Conservation (phyloP, 1,140 invertebrate species). For the Parapsyche elsis region DNA sequence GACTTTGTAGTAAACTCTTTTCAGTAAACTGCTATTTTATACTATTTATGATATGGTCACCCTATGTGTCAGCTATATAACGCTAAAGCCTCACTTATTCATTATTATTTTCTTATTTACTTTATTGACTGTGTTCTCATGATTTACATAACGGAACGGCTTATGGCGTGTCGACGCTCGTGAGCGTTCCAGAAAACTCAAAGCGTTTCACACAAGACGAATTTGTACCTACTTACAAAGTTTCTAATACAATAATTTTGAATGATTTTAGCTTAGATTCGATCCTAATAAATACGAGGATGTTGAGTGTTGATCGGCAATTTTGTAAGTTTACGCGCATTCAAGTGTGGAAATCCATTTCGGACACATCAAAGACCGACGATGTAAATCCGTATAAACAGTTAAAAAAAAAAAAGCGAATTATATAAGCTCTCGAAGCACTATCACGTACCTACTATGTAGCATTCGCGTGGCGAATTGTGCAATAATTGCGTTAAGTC, state of each 20-base stretch:
- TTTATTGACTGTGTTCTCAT: conserved; percentile 23
- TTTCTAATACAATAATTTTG: neutral
- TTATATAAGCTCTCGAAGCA: neutral
- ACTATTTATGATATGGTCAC: too few relatives aligned
- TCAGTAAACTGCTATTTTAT: too few relatives aligned
- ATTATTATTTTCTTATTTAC: conserved; percentile 31
- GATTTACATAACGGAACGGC: conserved; percentile 28
- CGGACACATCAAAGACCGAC: neutral
- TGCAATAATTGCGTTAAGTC: neutral
- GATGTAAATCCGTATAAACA: neutral
- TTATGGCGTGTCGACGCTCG: conserved; percentile 11
- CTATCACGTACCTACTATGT: neutral
- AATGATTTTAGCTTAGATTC: too few relatives aligned
- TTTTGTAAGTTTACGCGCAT: too few relatives aligned
- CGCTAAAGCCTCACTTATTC: neutral
- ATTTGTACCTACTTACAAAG: neutral
- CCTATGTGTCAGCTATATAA: too few relatives aligned
- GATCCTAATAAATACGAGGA: too few relatives aligned
- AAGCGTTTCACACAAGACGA: neutral
- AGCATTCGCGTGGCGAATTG: neutral
- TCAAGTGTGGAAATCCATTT: neutral
- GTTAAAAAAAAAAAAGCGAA: too few relatives aligned
- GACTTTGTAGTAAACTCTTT: too few relatives aligned
- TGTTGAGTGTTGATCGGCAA: too few relatives aligned
- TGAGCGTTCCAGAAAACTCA: neutral